phyloP scores from a whole-genome alignment of 1,140 invertebrate species.

The Leucophenga varia region DNA sequence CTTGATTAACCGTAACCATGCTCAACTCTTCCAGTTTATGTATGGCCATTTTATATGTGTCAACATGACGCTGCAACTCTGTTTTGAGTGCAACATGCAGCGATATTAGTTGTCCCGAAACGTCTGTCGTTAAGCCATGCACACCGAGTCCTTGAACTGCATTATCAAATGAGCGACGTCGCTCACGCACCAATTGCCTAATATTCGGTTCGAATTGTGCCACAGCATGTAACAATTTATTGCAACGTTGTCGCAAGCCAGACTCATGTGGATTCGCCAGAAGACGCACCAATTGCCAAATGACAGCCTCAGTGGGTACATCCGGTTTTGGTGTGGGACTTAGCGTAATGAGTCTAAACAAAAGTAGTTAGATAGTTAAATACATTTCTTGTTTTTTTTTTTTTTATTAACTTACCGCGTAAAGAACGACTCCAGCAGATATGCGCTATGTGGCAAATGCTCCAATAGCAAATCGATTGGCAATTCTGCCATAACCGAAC shows the following conservation, averaged over 20 bases:
- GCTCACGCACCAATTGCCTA: constrained; percentile 62
- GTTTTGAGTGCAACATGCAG: constrained; percentile 73
- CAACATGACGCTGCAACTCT: constrained; percentile 80
- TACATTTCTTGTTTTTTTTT: background rate
- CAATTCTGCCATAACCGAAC: constrained; percentile 72
- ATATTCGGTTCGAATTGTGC: constrained; percentile 62
- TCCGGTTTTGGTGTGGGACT: constrained; percentile 63
- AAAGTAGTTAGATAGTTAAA: background rate
- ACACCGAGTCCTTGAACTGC: constrained; percentile 84
- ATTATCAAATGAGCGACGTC: constrained; percentile 73
- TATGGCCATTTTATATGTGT: constrained; percentile 83
- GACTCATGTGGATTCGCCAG: constrained; percentile 71
- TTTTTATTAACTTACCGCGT: constrained; percentile 61
- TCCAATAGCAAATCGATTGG: constrained; percentile 86
- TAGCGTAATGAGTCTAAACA: constrained; percentile 59
- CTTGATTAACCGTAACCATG: constrained; percentile 69
- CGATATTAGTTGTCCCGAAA: constrained; percentile 63
- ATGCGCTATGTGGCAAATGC: constrained; percentile 80
- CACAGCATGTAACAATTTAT: constrained; percentile 59
- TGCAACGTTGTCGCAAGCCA: constrained; percentile 62
- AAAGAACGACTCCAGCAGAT: constrained; percentile 82
- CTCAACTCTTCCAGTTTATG: constrained; percentile 84
- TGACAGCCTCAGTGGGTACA: constrained; percentile 72
- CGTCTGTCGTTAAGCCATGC: constrained; percentile 75
- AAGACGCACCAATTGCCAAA: constrained; percentile 78